A percentile compares a stretch with the other conserved stretches of the same genome.
Evolutionary conservation across 2,888 invertebrate species (phyloP).

Genomic region (Dryocosmus kuriphilus): DNA sequence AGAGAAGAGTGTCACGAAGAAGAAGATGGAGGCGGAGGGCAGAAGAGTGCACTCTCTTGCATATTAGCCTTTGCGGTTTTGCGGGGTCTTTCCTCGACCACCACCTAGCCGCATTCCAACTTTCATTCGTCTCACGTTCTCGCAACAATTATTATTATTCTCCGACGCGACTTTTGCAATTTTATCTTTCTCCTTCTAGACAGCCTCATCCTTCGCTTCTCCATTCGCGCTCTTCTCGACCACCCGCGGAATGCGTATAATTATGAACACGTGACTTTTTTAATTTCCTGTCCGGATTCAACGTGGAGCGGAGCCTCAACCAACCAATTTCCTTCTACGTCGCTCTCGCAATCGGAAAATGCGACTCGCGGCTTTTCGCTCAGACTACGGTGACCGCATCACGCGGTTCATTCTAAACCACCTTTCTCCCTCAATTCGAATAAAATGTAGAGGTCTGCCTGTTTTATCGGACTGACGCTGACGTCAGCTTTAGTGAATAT

Average conservation of each 20-base stretch:
- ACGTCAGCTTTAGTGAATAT: constrained; percentile 22
- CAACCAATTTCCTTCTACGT: constrained; percentile 64
- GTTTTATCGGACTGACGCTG: constrained; percentile 8
- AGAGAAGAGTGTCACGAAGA: constrained; percentile 42
- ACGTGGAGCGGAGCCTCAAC: constrained; percentile 52
- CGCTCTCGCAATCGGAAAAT: constrained; percentile 23
- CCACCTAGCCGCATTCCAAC: constrained; percentile 58
- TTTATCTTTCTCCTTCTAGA: constrained; percentile 56
- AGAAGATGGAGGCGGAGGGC: constrained; percentile 15
- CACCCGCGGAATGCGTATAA: constrained; percentile 68
- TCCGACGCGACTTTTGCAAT: constrained; percentile 60
- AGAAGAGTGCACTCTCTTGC: constrained; percentile 53
- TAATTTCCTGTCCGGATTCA: constrained; percentile 70
- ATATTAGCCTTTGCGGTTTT: constrained; percentile 69
- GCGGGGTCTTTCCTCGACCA: constrained; percentile 45
- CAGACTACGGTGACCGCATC: constrained; percentile 15
- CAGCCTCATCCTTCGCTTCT: constrained; percentile 12
- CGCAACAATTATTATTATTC: constrained; percentile 72
- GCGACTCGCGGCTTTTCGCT: constrained; percentile 15
- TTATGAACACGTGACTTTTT: constrained; percentile 74
- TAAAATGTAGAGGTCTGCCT: constrained; percentile 18
- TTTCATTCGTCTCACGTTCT: constrained; percentile 69
- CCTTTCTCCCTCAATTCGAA: constrained; percentile 14
- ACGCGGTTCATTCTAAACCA: constrained; percentile 4
- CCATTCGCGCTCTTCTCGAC: constrained; percentile 1